Evolutionary conservation across 2,797 vertebrate species (phyloP).

Genomic region (Molothrus ater): DNA sequence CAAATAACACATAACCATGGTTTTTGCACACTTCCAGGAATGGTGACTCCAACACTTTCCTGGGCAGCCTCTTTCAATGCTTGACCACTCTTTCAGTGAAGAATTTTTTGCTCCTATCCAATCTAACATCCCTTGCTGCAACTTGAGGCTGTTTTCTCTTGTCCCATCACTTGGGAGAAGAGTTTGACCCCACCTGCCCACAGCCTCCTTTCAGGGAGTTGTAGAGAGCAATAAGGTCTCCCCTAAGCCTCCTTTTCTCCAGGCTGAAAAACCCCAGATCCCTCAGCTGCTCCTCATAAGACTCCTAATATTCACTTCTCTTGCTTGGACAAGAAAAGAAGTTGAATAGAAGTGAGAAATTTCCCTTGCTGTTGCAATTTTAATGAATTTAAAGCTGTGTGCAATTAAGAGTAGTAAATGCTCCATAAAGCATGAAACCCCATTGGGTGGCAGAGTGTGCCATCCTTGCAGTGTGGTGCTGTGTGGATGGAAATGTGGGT

Average conservation of each 20-base stretch:
- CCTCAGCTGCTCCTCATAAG: not conserved
- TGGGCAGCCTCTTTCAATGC: not conserved
- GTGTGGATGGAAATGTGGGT: not conserved
- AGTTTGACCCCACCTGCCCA: accelerated
- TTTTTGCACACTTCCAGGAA: not conserved
- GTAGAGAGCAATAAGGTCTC: accelerated
- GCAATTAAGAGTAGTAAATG: not conserved
- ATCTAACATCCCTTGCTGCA: not conserved
- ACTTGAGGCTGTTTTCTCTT: not conserved
- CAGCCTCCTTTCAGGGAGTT: not conserved
- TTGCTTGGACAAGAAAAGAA: not conserved
- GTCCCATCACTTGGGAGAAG: not conserved
- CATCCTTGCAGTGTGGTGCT: not conserved
- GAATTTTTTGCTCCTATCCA: not conserved
- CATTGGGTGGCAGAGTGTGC: not conserved
- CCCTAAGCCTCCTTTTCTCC: not conserved
- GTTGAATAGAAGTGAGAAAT: not conserved
- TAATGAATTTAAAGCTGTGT: not conserved
- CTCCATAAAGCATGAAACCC: not conserved
- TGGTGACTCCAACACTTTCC: not conserved
- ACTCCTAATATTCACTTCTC: not conserved
- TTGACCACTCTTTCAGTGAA: not conserved
- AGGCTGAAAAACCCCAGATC: not conserved
- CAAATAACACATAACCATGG: not conserved
- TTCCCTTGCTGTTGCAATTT: not conserved